Percentiles rank a stretch among this genome's conserved stretches.
These are phyloP conservation scores for Lithophane semibrunnea DNA, from an alignment of 2,888 invertebrate species.

Conservation along the genomic window DNA sequence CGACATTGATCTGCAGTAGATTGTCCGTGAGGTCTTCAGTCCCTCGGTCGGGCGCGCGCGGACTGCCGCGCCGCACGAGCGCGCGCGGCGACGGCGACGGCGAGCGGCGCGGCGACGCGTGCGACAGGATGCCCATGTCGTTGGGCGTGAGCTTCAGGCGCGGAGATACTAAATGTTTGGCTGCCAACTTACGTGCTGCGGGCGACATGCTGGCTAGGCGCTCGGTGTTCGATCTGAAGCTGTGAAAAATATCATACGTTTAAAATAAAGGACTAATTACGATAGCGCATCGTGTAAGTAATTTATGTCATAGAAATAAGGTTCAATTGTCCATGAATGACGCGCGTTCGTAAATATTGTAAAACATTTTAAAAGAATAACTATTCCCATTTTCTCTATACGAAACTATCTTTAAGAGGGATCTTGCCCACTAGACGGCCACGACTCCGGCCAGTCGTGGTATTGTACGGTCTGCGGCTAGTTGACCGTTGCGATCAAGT, in stretches of 20 bases:
- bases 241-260: conserved; percentile 51
- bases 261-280: background rate
- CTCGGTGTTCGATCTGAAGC: conserved; percentile 92
- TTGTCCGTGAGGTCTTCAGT: conserved; percentile 94
- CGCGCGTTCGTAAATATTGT: background rate
- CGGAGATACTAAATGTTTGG: conserved; percentile 88
- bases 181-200: conserved; percentile 97
- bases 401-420: too few relatives aligned
- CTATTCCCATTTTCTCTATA: too few relatives aligned
- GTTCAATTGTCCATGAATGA: background rate
- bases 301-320: background rate
- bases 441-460: too few relatives aligned
- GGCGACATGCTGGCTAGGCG: conserved; percentile 98
- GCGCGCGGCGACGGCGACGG: conserved; percentile 60
- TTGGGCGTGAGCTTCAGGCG: conserved; percentile 85
- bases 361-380: too few relatives aligned
- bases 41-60: conserved; percentile 40
- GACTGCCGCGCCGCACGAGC: conserved; percentile 13
- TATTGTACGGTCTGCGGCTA: too few relatives aligned
- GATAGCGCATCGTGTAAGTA: background rate
- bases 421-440: too few relatives aligned
- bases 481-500: too few relatives aligned
- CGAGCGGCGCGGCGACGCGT: conserved; percentile 72
- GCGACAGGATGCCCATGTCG: conserved; percentile 81
- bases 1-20: conserved; percentile 94